phyloP scores from a whole-genome alignment of 2,888 invertebrate species.

The Apodemia zela region DNA sequence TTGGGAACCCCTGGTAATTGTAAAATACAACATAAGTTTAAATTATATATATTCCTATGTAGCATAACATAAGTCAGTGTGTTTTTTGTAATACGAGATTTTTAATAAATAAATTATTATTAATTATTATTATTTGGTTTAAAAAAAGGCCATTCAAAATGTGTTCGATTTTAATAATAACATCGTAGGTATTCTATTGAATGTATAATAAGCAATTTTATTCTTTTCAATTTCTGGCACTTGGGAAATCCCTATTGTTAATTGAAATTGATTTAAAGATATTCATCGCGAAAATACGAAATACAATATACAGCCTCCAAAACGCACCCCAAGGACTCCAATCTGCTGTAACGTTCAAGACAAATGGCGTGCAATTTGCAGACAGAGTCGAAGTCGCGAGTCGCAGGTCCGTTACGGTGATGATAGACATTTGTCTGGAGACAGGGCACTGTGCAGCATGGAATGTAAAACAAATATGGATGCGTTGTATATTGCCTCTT shows the following conservation, averaged over 20 bases:
- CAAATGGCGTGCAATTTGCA: not conserved
- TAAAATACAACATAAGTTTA: too few relatives aligned
- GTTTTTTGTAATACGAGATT: too few relatives aligned
- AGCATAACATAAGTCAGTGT: too few relatives aligned
- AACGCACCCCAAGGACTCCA: not conserved
- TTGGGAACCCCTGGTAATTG: too few relatives aligned
- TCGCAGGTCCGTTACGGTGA: slow-evolving; percentile 1
- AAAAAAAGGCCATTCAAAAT: too few relatives aligned
- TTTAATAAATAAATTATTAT: too few relatives aligned
- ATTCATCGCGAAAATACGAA: not conserved
- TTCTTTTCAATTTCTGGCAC: too few relatives aligned
- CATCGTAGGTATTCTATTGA: too few relatives aligned
- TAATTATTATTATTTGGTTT: too few relatives aligned
- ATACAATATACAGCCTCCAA: not conserved
- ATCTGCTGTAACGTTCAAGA: slow-evolving; percentile 9
- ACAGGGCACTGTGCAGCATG: not conserved
- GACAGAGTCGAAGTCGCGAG: slow-evolving; percentile 7
- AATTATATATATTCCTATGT: too few relatives aligned
- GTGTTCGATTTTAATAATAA: too few relatives aligned
- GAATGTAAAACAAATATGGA: not conserved
- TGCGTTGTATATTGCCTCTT: not conserved
- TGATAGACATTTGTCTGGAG: slow-evolving; percentile 4
- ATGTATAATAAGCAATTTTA: too few relatives aligned
- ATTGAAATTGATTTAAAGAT: not conserved
- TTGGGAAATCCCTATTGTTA: not conserved